These are phyloP conservation scores for Tenualosa ilisha DNA, from an alignment of 2,797 vertebrate species.

Conservation along the genomic window DNA sequence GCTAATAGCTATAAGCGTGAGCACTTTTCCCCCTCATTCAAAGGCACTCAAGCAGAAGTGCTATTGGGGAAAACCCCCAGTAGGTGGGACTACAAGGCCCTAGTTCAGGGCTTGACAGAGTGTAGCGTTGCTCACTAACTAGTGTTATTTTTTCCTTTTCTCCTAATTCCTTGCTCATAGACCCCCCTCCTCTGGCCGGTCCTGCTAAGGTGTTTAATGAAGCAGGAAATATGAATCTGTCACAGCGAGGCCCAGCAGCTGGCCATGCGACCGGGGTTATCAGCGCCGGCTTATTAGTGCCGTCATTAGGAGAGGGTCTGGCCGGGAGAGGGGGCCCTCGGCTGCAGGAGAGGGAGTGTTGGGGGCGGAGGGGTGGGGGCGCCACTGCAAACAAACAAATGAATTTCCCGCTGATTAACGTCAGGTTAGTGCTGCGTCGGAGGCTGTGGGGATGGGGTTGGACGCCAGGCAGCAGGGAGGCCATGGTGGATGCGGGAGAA, in stretches of 20 bases:
- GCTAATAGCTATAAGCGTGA: too few relatives aligned
- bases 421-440: constrained; percentile 12
- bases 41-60: too few relatives aligned
- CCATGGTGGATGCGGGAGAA: constrained; percentile 45
- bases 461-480: constrained; percentile 32
- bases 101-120: not conserved
- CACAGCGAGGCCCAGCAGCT: constrained; percentile 83
- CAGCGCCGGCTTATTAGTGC: constrained; percentile 77
- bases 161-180: too few relatives aligned
- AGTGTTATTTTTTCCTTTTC: constrained; percentile 9
- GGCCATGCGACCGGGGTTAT: constrained; percentile 78
- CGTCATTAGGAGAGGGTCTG: constrained; percentile 75
- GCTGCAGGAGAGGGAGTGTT: constrained; percentile 71
- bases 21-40: too few relatives aligned
- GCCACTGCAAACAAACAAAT: constrained; percentile 77
- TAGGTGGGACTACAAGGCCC: too few relatives aligned
- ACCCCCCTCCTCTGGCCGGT: constrained; percentile 31
- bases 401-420: constrained; percentile 50
- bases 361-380: not conserved
- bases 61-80: too few relatives aligned
- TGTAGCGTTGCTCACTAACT: not conserved
- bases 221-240: constrained; percentile 87
- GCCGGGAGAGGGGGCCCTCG: constrained; percentile 75
- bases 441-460: constrained; percentile 50
- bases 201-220: constrained; percentile 81